phyloP scores from a whole-genome alignment of 2,888 invertebrate species.

The Aricia artaxerxes region DNA sequence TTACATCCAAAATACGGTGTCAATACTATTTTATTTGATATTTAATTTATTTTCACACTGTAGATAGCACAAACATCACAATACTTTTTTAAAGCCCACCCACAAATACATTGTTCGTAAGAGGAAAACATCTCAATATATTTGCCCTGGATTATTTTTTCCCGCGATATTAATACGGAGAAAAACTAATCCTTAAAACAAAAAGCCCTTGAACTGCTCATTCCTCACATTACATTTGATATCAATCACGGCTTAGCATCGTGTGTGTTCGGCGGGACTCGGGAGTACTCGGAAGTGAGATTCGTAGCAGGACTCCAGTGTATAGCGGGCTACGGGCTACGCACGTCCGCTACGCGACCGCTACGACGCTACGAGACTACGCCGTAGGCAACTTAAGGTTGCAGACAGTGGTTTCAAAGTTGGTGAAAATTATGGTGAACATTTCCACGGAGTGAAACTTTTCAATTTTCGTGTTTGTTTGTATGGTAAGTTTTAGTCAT shows the following conservation, averaged over 20 bases:
- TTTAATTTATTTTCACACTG: too few relatives aligned
- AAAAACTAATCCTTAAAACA: slow-evolving; percentile 73
- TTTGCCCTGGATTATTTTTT: not conserved
- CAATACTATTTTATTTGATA: too few relatives aligned
- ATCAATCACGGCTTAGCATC: slow-evolving; percentile 76
- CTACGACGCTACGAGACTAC: slow-evolving; percentile 42
- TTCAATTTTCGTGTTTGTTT: slow-evolving; percentile 51
- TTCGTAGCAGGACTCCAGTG: slow-evolving; percentile 67
- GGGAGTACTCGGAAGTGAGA: slow-evolving; percentile 58
- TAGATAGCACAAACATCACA: too few relatives aligned
- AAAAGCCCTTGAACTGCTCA: slow-evolving; percentile 73
- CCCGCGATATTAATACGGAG: slow-evolving; percentile 36
- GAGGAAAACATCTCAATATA: not conserved
- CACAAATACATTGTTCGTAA: not conserved
- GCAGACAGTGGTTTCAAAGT: slow-evolving; percentile 43
- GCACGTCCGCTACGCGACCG: slow-evolving; percentile 54
- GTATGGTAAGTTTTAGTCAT: slow-evolving; percentile 60
- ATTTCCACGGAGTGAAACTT: slow-evolving; percentile 48
- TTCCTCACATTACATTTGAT: slow-evolving; percentile 79
- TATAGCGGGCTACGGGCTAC: slow-evolving; percentile 60
- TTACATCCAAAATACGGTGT: too few relatives aligned
- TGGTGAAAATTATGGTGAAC: slow-evolving; percentile 47
- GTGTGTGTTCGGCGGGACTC: slow-evolving; percentile 60
- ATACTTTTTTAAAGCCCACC: not conserved
- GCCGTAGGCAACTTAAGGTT: slow-evolving; percentile 53